Base-by-base conservation (phyloP, 1,140 invertebrate species). In the Bursaphelenchus mucronatus region DNA sequence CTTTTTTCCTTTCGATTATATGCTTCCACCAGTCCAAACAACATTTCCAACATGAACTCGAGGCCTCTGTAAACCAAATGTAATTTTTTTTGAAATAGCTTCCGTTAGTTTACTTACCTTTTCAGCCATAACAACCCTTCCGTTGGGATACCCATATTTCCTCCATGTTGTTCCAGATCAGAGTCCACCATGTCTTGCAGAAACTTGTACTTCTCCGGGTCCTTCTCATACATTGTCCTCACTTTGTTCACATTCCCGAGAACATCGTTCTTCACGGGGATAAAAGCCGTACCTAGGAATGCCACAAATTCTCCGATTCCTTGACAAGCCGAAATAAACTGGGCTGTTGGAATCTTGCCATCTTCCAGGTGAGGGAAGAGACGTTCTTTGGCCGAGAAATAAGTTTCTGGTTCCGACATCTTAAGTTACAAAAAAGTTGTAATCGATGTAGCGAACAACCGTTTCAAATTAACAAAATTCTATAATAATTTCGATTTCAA, bases 261-360 rank as follows among this genome's bases (percentile, higher is more conserved):
- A 51, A 74, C 71, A 58, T 74, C 73, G 11, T 50, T 65, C 47
- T 74, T 76, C 7, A 74, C 73, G n/a, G 73, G 73, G 10, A 54
- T 56, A 58, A 76, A 74, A 15, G 73, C 73, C 8, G 58, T 61
- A 5, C 73, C 73, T n/a, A 74, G 69, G 59, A 73, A 63, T 8
- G 69, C 71, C 17, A 74, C 67, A 52, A 74, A 74, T 17, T 74
- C 73, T 9, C 70, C 73, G 43, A 74, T 69, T 45, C 74, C 74
- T 55, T 74, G 64, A 56, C 73, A 76, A 1, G 73, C 73, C 17
- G 13, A 45, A 15, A 74, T 45, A 64, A 74, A 74, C 51, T 76
- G 74, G 44, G 64, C 61, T 19, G 73, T 76, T 8, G 71, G 71
- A 17, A 73, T 72, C 50, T 61, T 70, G 11, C 58, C 68, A n/a